phyloP scores from a whole-genome alignment of 2,888 invertebrate genomes.

The Metacarcinus magister region DNA sequence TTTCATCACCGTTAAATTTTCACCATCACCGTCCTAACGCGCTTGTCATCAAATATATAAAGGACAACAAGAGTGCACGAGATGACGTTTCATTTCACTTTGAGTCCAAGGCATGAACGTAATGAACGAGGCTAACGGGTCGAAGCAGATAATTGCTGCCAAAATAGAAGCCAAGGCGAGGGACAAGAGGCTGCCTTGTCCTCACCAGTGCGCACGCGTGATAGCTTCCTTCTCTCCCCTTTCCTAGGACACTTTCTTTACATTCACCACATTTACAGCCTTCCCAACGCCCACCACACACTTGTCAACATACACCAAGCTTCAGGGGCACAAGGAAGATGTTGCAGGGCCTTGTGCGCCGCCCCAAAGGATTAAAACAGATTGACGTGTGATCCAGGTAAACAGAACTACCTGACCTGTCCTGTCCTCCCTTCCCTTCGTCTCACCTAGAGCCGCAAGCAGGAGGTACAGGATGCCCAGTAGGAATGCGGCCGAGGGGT shows the following conservation, averaged over 20 bases:
- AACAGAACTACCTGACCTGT: neutral
- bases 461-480: conserved; percentile 46
- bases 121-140: neutral
- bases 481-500: conserved; percentile 49
- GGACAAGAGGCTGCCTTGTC: conserved; percentile 19
- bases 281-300: neutral
- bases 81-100: neutral
- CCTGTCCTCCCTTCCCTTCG: neutral
- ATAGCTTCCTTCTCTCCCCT: neutral
- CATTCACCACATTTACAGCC: neutral
- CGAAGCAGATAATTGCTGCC: neutral
- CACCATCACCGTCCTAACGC: neutral
- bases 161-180: neutral
- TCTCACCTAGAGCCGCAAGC: conserved; percentile 50
- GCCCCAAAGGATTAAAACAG: neutral
- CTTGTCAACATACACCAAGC: neutral
- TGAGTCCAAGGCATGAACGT: neutral
- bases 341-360: neutral
- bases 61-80: neutral
- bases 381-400: neutral
- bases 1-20: neutral
- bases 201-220: conserved; percentile 9
- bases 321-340: neutral
- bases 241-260: neutral
- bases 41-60: neutral